These are phyloP conservation scores for Antedon mediterranea DNA, from an alignment of 53 echinoderm and acorn worm genomes.

Conservation along the genomic window DNA sequence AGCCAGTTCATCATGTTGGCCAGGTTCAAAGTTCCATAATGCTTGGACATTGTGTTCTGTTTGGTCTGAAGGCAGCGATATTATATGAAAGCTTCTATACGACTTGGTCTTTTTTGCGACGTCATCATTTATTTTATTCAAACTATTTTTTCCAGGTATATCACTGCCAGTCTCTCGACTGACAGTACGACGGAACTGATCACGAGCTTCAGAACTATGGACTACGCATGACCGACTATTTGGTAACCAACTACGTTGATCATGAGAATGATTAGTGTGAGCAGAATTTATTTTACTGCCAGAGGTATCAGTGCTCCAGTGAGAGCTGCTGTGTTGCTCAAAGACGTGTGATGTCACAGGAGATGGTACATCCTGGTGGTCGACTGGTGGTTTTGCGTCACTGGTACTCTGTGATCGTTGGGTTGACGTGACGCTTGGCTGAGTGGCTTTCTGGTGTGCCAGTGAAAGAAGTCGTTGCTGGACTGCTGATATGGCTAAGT, in stretches of 20 bases:
- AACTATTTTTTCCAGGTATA: not conserved
- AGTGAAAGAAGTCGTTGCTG: not conserved
- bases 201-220: too few relatives aligned
- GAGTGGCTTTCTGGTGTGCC: not conserved
- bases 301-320: not conserved
- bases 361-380: not conserved
- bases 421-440: not conserved
- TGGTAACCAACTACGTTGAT: not conserved
- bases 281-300: not conserved
- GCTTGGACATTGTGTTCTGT: slow-evolving; percentile 44
- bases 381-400: not conserved
- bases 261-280: not conserved
- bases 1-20: slow-evolving; percentile 45
- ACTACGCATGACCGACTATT: not conserved
- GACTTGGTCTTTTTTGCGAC: not conserved
- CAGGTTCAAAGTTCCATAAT: slow-evolving; percentile 56
- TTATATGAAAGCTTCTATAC: not conserved
- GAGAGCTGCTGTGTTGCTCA: not conserved
- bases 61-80: slow-evolving; percentile 18
- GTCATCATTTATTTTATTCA: not conserved
- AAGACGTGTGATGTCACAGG: not conserved
- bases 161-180: not conserved
- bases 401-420: not conserved
- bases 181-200: not conserved
- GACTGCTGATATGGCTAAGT: not conserved